phyloP scores from a whole-genome alignment of 2,797 vertebrate species.

The Choloepus didactylus region DNA sequence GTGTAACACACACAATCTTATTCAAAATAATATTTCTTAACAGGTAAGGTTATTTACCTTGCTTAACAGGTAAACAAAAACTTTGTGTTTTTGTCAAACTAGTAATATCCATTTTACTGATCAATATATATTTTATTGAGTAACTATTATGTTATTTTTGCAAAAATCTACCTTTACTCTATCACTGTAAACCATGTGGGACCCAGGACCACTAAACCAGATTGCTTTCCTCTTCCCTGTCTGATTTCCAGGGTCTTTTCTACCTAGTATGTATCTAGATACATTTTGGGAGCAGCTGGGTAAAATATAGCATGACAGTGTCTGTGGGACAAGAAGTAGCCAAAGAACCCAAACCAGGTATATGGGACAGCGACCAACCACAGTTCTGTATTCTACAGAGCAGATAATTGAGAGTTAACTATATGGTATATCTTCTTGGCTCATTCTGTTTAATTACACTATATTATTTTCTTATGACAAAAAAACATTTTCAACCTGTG shows the following conservation, averaged over 20 bases:
- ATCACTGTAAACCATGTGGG: background rate
- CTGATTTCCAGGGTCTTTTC: constrained; percentile 14
- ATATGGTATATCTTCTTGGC: background rate
- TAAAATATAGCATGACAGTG: background rate
- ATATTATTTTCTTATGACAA: background rate
- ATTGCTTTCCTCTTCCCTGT: background rate
- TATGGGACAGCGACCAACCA: background rate
- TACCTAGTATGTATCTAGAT: background rate
- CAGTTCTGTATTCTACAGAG: background rate
- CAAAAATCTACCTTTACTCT: background rate
- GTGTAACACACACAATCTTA: background rate
- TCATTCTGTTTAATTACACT: constrained; percentile 14
- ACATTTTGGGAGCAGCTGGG: background rate
- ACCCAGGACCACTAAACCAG: background rate
- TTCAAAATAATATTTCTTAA: constrained; percentile 32
- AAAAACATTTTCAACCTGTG: constrained; percentile 18
- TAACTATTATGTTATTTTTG: background rate
- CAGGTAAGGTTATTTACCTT: background rate
- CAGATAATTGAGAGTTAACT: constrained; percentile 8
- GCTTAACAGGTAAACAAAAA: constrained; percentile 5
- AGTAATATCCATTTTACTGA: background rate
- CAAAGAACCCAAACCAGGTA: background rate
- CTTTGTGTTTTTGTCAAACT: constrained; percentile 22
- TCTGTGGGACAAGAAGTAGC: background rate
- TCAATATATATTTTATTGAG: constrained; percentile 16